phyloP scores from a whole-genome alignment of 2,113 vertebrate species.

The Propithecus coquereli region DNA sequence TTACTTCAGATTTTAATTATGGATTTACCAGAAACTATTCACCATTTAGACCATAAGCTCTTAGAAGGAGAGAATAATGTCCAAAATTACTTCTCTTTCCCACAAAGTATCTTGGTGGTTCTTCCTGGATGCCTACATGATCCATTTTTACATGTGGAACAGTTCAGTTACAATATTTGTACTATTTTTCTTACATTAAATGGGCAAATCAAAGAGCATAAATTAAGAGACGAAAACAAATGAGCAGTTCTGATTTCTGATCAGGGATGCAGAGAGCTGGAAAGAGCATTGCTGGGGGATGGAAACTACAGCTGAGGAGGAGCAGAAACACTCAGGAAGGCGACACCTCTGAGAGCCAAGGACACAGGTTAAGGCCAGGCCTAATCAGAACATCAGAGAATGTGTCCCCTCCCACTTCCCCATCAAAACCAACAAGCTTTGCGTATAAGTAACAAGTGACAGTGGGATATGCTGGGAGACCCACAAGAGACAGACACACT shows the following conservation, averaged over 20 bases:
- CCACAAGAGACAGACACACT: no score
- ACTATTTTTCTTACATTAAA: background rate
- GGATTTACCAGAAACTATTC: background rate
- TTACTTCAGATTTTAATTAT: background rate
- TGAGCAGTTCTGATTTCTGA: background rate
- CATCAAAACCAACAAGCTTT: background rate
- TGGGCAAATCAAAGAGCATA: background rate
- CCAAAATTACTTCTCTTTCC: background rate
- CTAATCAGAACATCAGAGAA: background rate
- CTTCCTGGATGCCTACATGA: background rate
- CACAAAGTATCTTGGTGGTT: background rate
- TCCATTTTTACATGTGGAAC: background rate
- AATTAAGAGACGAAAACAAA: background rate
- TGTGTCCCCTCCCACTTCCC: no score
- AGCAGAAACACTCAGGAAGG: background rate
- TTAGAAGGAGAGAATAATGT: background rate
- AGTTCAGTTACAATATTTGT: background rate
- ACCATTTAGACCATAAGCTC: background rate
- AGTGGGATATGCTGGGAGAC: no score
- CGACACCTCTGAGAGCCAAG: background rate
- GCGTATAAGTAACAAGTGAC: background rate
- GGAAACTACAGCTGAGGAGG: background rate
- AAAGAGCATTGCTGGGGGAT: background rate
- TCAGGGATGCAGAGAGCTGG: background rate
- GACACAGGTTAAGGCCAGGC: no score